A percentile compares a stretch with the other conserved stretches of the same genome.
phyloP scores from a whole-genome alignment of 2,888 invertebrate genomes.

The Phyllotreta cruciferae region DNA sequence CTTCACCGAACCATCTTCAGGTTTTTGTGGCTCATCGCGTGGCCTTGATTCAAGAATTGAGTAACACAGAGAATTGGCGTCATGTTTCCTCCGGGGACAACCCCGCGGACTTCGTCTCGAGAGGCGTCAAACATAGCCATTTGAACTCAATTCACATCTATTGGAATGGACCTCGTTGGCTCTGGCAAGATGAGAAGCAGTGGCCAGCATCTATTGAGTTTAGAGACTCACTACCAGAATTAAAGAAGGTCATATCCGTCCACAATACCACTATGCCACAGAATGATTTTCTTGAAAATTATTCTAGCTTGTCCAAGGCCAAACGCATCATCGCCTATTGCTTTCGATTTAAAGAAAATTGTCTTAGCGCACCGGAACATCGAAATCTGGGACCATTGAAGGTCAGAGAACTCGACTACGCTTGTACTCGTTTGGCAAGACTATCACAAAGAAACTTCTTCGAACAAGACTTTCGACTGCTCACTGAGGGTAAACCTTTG shows the following conservation, averaged over 20 bases:
- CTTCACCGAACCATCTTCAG: constrained; percentile 21
- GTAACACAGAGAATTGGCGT: constrained; percentile 26
- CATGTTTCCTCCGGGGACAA: constrained; percentile 25
- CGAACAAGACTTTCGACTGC: not conserved
- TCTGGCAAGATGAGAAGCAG: not conserved
- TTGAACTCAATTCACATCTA: constrained; percentile 21
- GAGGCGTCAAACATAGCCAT: constrained; percentile 18
- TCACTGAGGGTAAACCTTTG: not conserved
- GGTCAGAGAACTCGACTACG: too few species aligned
- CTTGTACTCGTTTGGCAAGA: too few species aligned
- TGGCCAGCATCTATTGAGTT: constrained; percentile 7
- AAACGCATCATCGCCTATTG: too few species aligned
- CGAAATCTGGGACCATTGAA: too few species aligned
- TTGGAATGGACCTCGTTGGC: constrained; percentile 26
- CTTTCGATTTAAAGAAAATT: too few species aligned
- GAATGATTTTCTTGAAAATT: too few species aligned
- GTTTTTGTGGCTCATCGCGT: constrained; percentile 35
- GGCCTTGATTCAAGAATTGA: constrained; percentile 24
- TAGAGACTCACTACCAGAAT: constrained; percentile 1
- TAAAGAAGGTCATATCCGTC: not conserved
- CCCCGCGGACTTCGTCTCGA: constrained; percentile 27
- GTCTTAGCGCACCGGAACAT: too few species aligned
- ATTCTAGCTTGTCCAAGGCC: too few species aligned
- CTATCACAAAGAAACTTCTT: not conserved
- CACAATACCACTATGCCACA: not conserved